Base-by-base conservation (phyloP, 1,140 invertebrate genomes). In the Matsumurasca onukii region DNA sequence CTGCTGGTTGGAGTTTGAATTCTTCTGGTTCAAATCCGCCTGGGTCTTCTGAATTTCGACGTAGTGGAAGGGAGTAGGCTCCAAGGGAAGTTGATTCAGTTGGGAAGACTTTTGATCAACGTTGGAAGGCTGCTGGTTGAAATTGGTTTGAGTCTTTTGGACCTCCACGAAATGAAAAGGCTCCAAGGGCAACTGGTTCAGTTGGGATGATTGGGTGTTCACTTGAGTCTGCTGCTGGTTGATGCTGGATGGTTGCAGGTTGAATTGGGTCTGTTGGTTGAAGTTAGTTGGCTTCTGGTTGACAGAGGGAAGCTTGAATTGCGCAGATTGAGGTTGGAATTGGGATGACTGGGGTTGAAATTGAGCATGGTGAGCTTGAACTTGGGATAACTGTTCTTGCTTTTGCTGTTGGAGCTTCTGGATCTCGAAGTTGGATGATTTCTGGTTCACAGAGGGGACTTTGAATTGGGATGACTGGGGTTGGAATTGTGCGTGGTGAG, bases 371-470 rank as follows among this genome's bases (percentile, higher is more conserved):
- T 59, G 55, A 27, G 55, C 55, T 24, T 59, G 55, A 59, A 59
- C 25, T n/a, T 59, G 22, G n/a, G 55, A 2, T 20, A 64, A 48
- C 48, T 51, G 64, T 15, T 30, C 34, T 22, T 66, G 45, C 1
- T 29, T 20, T 17, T 67, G 66, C n/a, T 67, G 66, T 22, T 67
- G 48, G 20, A 59, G 15, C 25, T n/a, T 59, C 55, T 59, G 55
- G 24, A 22, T 59, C 25, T 59, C 55, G n/a, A 59, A 59, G 55
- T 59, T 59, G 25, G 3, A 9, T 17, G n/a, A 51, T 9, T n/a
- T n/a, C n/a, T n/a, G 34, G 34, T 45, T 45, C n/a, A n/a, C n/a
- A n/a, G n/a, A n/a, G n/a, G n/a, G n/a, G n/a, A n/a, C n/a, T n/a
- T n/a, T n/a, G 34, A 45, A 45, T 17, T 45, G 34, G 9, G 9